Conservation (phyloP, 2,888 invertebrate species). For the Chrysolina americana region DNA sequence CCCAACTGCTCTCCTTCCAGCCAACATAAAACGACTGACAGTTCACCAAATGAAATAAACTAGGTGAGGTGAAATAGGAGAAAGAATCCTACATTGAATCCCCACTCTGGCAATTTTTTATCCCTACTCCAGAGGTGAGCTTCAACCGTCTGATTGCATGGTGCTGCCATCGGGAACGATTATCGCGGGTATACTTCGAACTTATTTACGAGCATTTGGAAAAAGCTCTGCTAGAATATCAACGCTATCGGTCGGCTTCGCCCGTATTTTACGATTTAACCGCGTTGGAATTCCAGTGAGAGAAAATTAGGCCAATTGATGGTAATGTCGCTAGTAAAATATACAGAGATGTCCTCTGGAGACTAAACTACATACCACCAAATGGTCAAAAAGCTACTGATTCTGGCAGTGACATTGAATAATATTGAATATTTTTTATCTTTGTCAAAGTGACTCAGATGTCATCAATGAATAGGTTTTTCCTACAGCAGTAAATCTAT, state of each 20-base stretch:
- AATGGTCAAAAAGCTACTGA: too few relatives aligned
- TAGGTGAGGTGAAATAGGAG: conserved; percentile 39
- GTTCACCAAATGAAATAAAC: not conserved
- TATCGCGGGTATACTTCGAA: conserved; percentile 53
- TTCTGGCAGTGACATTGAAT: too few relatives aligned
- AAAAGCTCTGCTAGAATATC: conserved; percentile 38
- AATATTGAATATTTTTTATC: too few relatives aligned
- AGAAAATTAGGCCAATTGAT: not conserved
- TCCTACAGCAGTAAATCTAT: too few relatives aligned
- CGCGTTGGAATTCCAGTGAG: conserved; percentile 22
- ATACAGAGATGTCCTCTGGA: too few relatives aligned
- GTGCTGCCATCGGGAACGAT: conserved; percentile 60
- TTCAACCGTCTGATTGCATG: conserved; percentile 54
- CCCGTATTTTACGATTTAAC: conserved; percentile 41
- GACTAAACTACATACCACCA: too few relatives aligned
- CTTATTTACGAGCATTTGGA: conserved; percentile 53
- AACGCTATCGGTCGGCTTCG: conserved; percentile 38
- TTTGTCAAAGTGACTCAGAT: too few relatives aligned
- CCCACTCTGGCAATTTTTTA: conserved; percentile 35
- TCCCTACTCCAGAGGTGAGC: conserved; percentile 44
- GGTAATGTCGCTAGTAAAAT: not conserved
- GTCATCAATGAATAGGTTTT: too few relatives aligned
- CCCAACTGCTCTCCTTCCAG: not conserved
- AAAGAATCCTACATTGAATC: conserved; percentile 40
- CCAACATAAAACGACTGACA: conserved; percentile 11